These are phyloP conservation scores for Nematopogon swammerdamellus DNA, from an alignment of 2,888 invertebrate species.

Conservation along the genomic window DNA sequence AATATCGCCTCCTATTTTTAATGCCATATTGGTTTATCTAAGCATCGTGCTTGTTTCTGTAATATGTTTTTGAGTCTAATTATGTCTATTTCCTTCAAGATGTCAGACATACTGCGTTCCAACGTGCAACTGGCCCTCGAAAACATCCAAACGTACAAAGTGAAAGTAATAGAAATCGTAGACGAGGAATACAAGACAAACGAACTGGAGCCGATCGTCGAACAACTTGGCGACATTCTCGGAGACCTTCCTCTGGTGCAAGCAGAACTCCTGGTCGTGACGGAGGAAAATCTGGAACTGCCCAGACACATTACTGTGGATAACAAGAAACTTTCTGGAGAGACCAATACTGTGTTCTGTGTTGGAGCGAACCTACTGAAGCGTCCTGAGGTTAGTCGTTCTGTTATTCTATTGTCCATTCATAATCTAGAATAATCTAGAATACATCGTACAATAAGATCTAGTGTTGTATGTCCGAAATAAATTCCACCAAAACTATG, in stretches of 20 bases:
- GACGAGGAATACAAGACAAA: conserved; percentile 49
- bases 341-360: conserved; percentile 48
- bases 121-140: conserved; percentile 71
- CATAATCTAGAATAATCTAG: neutral
- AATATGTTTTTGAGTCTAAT: too few species aligned
- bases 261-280: conserved; percentile 60
- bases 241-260: conserved; percentile 68
- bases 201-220: conserved; percentile 46
- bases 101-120: conserved; percentile 55
- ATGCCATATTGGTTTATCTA: too few species aligned
- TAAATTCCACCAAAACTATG: too few species aligned
- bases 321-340: conserved; percentile 58
- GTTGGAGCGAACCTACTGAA: conserved; percentile 49
- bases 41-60: too few species aligned
- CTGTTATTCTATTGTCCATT: too few species aligned
- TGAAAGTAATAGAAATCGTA: conserved; percentile 55
- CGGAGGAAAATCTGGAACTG: conserved; percentile 44
- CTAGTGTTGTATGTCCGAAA: neutral
- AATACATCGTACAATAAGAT: neutral
- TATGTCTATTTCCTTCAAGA: too few species aligned
- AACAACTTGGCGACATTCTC: conserved; percentile 54
- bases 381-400: conserved; percentile 37
- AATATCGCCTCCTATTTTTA: too few species aligned
- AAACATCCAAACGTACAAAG: conserved; percentile 61
- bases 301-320: conserved; percentile 53